Evolutionary conservation across 2,797 vertebrate genomes (phyloP).

Genomic region (Schizopygopsis pylzovi): DNA sequence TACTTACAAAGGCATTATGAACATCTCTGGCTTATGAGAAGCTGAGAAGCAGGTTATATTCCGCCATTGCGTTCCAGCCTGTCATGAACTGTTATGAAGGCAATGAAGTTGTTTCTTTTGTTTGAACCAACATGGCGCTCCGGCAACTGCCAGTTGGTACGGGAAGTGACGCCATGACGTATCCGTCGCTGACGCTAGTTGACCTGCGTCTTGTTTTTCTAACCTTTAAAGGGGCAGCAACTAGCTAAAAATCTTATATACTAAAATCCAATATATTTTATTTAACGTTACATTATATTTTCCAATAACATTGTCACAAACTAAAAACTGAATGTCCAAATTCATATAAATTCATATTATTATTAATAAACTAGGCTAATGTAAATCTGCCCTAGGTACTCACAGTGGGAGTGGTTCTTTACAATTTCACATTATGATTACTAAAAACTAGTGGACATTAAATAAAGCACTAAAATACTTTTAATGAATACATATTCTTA

Average conservation of each 20-base stretch:
- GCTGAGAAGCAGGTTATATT: slow-evolving; percentile 43
- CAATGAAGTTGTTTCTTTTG: slow-evolving; percentile 59
- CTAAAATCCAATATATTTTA: not conserved
- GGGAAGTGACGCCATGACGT: slow-evolving; percentile 43
- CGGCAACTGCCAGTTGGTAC: not conserved
- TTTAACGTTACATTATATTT: not conserved
- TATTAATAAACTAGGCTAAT: too few species aligned
- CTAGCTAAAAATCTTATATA: not conserved
- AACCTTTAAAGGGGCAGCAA: slow-evolving; percentile 16
- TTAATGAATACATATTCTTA: too few species aligned
- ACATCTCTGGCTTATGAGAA: slow-evolving; percentile 43
- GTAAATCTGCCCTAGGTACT: too few species aligned
- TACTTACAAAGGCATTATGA: slow-evolving; percentile 72
- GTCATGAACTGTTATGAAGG: slow-evolving; percentile 21
- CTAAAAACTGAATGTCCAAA: too few species aligned
- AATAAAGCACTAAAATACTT: too few species aligned
- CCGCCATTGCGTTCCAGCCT: slow-evolving; percentile 14
- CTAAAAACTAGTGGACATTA: too few species aligned
- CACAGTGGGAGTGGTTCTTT: too few species aligned
- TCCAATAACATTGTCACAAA: not conserved
- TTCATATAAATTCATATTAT: too few species aligned
- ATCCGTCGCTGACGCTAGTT: not conserved
- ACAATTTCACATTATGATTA: too few species aligned
- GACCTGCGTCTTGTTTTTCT: not conserved
- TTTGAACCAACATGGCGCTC: slow-evolving; percentile 84